These are phyloP conservation scores for Drosophila rubida DNA, from an alignment of 2,888 invertebrate genomes.

Conservation along the genomic window DNA sequence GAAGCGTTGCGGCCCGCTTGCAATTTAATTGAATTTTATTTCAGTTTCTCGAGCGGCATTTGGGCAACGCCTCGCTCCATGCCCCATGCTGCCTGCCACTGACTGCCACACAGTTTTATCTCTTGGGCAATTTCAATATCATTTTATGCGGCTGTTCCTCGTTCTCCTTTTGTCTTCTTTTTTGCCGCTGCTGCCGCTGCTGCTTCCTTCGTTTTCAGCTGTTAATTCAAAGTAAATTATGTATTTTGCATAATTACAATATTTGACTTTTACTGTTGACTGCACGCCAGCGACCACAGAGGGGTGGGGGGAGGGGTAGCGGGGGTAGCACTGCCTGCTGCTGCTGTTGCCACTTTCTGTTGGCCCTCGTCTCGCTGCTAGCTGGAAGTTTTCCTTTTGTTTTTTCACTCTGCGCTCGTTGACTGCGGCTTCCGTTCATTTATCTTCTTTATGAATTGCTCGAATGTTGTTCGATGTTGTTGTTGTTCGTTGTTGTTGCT, in stretches of 20 bases:
- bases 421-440: conserved; percentile 62
- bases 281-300: conserved; percentile 53
- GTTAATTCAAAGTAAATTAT: conserved; percentile 80
- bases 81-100: conserved; percentile 8
- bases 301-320: not conserved
- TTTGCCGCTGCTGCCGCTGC: conserved; percentile 11
- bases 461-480: conserved; percentile 36
- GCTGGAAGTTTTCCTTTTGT: conserved; percentile 13
- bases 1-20: conserved; percentile 64
- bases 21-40: conserved; percentile 78
- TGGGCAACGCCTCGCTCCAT: conserved; percentile 63
- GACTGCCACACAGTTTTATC: conserved; percentile 41
- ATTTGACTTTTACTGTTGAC: conserved; percentile 79
- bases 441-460: conserved; percentile 62
- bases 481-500: conserved; percentile 1
- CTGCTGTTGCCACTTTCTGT: conserved; percentile 25
- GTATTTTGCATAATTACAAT: conserved; percentile 79
- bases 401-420: conserved; percentile 17
- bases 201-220: conserved; percentile 65
- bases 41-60: conserved; percentile 68
- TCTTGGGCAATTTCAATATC: conserved; percentile 57
- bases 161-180: conserved; percentile 11
- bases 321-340: conserved; percentile 9
- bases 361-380: not conserved
- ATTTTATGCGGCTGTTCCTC: conserved; percentile 41